These are phyloP conservation scores for Rhadinocentrus ornatus DNA, from an alignment of 2,797 vertebrate genomes.

Conservation along the genomic window DNA sequence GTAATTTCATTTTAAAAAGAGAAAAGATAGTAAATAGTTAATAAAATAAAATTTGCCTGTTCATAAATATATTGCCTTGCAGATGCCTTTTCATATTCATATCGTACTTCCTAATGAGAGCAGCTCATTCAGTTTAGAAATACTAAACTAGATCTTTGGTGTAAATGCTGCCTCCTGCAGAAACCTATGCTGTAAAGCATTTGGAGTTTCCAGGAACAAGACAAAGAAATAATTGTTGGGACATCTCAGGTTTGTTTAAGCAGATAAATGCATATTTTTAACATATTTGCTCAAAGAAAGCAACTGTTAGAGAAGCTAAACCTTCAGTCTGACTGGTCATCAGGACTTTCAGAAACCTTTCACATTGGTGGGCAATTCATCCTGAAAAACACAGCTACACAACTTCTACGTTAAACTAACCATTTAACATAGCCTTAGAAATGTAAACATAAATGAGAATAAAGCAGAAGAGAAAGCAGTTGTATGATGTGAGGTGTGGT, in stretches of 20 bases:
- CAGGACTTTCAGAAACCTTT: not conserved
- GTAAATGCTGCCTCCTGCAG: not conserved
- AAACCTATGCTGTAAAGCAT: not conserved
- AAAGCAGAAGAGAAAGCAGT: constrained; percentile 9
- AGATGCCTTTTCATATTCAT: too few relatives aligned
- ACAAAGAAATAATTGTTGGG: not conserved
- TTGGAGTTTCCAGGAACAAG: not conserved
- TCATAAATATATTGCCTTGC: too few relatives aligned
- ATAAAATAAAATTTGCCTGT: too few relatives aligned
- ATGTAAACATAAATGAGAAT: constrained; percentile 62
- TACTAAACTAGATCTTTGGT: not conserved
- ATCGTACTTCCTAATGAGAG: too few relatives aligned
- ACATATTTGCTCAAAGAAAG: not conserved
- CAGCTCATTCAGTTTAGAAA: not conserved
- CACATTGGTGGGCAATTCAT: not conserved
- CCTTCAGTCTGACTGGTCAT: not conserved
- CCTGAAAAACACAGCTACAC: constrained; percentile 14
- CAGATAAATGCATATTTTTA: not conserved
- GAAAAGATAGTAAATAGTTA: too few relatives aligned
- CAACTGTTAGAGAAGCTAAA: not conserved
- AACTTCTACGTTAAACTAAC: not conserved
- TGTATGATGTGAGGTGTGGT: not conserved
- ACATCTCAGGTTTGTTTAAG: not conserved
- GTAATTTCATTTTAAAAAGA: not conserved
- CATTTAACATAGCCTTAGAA: constrained; percentile 13